Conservation (phyloP, 2,888 invertebrate species). For the Lepas anatifera region DNA sequence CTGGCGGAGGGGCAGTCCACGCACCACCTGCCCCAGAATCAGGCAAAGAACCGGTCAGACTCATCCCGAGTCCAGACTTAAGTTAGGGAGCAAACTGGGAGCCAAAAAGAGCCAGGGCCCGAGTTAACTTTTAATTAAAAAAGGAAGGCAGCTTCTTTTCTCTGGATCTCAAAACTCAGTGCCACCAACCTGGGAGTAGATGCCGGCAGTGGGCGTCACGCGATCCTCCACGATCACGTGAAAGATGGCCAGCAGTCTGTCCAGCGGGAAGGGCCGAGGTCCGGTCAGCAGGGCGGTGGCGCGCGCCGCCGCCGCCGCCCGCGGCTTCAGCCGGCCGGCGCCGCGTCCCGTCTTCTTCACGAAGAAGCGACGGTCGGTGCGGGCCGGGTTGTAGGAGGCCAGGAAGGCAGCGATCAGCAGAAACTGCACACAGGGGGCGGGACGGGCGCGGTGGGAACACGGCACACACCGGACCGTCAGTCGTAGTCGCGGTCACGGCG, state of each 20-base stretch:
- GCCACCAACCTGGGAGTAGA: slow-evolving; percentile 54
- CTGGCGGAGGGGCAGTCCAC: too few relatives aligned
- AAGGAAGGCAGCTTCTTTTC: too few relatives aligned
- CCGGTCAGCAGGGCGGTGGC: slow-evolving; percentile 42
- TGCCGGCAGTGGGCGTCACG: slow-evolving; percentile 69
- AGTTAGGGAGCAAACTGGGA: background rate
- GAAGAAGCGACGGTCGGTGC: slow-evolving; percentile 61
- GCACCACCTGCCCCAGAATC: too few relatives aligned
- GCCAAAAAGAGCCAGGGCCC: too few relatives aligned
- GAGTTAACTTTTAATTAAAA: too few relatives aligned
- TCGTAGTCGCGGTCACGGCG: too few relatives aligned
- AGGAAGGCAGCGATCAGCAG: slow-evolving; percentile 79
- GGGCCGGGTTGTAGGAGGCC: slow-evolving; percentile 83
- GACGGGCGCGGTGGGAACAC: too few relatives aligned
- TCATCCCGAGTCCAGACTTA: background rate
- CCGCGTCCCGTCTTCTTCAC: slow-evolving; percentile 43
- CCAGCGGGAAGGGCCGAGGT: slow-evolving; percentile 68
- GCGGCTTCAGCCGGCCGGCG: background rate
- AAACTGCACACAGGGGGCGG: too few relatives aligned
- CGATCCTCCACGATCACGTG: slow-evolving; percentile 75
- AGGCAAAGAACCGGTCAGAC: too few relatives aligned
- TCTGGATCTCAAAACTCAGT: slow-evolving; percentile 9
- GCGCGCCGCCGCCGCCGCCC: background rate
- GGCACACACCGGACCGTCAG: too few relatives aligned
- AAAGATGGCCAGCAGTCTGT: slow-evolving; percentile 74